Base-by-base conservation (phyloP, 2,797 vertebrate genomes). In the Melanotaenia trifasciata region DNA sequence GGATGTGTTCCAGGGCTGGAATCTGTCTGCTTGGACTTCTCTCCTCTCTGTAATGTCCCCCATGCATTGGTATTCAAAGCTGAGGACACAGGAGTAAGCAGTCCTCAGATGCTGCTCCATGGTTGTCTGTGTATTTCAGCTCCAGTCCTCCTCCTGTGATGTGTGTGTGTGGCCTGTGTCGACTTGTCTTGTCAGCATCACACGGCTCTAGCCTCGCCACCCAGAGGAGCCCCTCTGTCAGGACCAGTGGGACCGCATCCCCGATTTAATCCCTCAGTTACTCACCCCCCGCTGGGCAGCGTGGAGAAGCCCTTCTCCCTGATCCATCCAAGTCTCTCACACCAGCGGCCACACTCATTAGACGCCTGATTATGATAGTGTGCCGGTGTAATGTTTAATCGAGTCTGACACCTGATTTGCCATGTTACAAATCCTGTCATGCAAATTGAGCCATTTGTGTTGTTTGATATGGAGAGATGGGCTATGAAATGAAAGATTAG, bases 401-500 rank as follows among this genome's bases (percentile, higher is more conserved):
- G 96, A 96, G 96, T 96, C 96, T 98, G 97, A 99, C 97, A 99
- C 96, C 96, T 98, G 97, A 98, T 99, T 99, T 96, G 96, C 96
- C 96, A 94, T 93, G 97, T 97, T 97, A 96, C 97, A 98, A 98
- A 99, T 98, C 97, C 98, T 96, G 96, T 98, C 97, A 98, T 98
- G 97, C 97, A 99, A 98, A 99, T 97, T 97, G 97, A 98, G 96
- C 96, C 96, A 96, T 97, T 97, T 96, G 96, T 96, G 96, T 94
- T 95, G 96, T 97, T 97, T 98, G 97, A 98, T 98, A 98, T 97
- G 96, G 96, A 96, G 97, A 97, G 96, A 96, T 98, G 95, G 96
- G 94, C 96, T 97, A 96, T 96, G 96, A 98, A 97, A 98, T 98
- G 96, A 98, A 98, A 98, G 98, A 98, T 97, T 97, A 97, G 96